phyloP scores from a whole-genome alignment of 2,113 vertebrate genomes.

The Phaethornis superciliosus region DNA sequence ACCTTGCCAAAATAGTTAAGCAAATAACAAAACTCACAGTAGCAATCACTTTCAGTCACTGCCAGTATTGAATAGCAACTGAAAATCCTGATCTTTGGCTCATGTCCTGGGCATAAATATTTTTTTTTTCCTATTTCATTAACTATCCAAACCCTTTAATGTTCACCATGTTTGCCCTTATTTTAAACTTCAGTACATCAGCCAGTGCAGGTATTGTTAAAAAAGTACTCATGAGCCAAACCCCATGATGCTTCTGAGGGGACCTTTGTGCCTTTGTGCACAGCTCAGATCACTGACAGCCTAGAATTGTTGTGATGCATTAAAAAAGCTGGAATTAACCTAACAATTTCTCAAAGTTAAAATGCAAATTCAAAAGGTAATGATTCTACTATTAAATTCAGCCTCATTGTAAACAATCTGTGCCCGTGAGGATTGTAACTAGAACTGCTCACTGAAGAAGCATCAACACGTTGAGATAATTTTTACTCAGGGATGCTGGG shows the following conservation, averaged over 20 bases:
- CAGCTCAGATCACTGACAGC: accelerated
- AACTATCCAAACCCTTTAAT: not conserved
- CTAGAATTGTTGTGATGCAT: not conserved
- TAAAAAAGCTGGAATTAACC: not conserved
- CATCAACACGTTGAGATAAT: not conserved
- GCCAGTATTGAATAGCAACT: not conserved
- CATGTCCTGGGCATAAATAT: not conserved
- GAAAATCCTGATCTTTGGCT: not conserved
- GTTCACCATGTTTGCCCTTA: not conserved
- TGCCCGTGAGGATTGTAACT: not conserved
- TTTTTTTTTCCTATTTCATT: not conserved
- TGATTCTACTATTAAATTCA: not conserved
- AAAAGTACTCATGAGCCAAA: not conserved
- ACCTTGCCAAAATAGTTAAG: not conserved
- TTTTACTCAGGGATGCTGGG: not conserved
- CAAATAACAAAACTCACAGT: not conserved
- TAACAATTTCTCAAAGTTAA: not conserved
- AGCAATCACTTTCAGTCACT: not conserved
- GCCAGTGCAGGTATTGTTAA: accelerated
- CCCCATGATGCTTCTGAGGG: not conserved
- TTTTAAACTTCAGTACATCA: not conserved
- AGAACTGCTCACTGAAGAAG: not conserved
- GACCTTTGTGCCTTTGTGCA: accelerated
- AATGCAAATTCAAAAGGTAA: not conserved
- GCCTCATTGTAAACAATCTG: not conserved